Evolutionary conservation across 1,140 invertebrate genomes (phyloP), one percentile per base, ranked within the genome.

Genomic region (Rhopalosiphum padi): DNA sequence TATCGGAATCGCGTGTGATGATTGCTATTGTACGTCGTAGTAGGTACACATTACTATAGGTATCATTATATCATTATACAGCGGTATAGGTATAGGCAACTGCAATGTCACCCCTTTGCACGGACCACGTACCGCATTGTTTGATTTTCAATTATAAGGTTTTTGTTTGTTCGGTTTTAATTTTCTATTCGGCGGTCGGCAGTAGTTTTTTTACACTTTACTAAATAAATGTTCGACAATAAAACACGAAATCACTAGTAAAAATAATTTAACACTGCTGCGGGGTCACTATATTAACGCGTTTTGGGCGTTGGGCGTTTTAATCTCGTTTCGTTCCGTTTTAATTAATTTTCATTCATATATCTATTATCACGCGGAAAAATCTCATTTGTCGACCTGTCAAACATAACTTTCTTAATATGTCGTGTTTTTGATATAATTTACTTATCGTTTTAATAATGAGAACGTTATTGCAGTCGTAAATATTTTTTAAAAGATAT

Each of bases 301-400:
- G 15, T 77, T 37, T 43, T 41, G 83, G 86, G 46, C 86, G 43
- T 87, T 48, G 43, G 86, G 86, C 86, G 86, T 87, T 87, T 46
- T 87, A 87, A 48, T 87, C 46, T 87, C 18, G 23, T 85, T 41
- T 85, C 83, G 86, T 48, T 87, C 46, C 6, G 46, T 87, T 87
- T 87, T 87, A 87, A 87, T 87, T 87, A 87, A 87, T 87, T 87
- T 87, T 87, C 30, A n/a, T 87, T 87, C 30, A 15, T 22, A 30
- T 86, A 46, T 43, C 23, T 86, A n/a, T 86, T 43, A 85, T 48
- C 86, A 22, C 86, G 86, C 5, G 86, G 30, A 87, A 87, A 48
- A 48, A 85, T 85, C 83, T 68, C 30, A 35, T 77, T 77, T 77
- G 60, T 77, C 60, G 60, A 77, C 60, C 60, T n/a, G 60, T 68